A percentile compares a stretch with the other conserved stretches of the same genome.
These are phyloP conservation scores for Nysson spinosus DNA, from an alignment of 2,888 invertebrate species.

Conservation along the genomic window DNA sequence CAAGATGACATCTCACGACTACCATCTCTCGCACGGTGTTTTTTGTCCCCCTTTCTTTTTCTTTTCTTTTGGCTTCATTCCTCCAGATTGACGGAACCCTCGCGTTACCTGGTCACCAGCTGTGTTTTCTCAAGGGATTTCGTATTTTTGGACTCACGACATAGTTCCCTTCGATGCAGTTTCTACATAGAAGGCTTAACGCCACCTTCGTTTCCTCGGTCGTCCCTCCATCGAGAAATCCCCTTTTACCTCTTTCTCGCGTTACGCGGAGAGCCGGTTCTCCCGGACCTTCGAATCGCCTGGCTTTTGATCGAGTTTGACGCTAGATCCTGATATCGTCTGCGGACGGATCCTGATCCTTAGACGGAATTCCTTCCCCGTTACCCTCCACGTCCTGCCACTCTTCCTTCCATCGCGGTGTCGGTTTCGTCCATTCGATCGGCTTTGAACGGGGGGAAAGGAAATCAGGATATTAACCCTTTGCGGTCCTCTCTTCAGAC, in stretches of 20 bases:
- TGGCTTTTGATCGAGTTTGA: conserved; percentile 72
- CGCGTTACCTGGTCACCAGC: conserved; percentile 62
- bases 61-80: conserved; percentile 25
- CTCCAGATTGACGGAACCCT: conserved; percentile 52
- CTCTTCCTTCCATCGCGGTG: conserved; percentile 67
- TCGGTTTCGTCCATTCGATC: conserved; percentile 64
- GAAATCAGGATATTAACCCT: conserved; percentile 35
- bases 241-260: conserved; percentile 28
- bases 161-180: not conserved
- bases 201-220: conserved; percentile 5
- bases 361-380: conserved; percentile 34
- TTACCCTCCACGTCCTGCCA: conserved; percentile 4
- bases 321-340: conserved; percentile 75
- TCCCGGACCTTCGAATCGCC: conserved; percentile 38
- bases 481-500: conserved; percentile 6
- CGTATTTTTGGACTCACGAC: conserved; percentile 63
- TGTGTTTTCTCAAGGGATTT: conserved; percentile 74
- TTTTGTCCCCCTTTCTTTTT: no score
- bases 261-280: conserved; percentile 49
- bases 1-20: conserved; percentile 74
- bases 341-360: conserved; percentile 64
- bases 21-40: no score
- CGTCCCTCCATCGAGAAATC: conserved; percentile 3
- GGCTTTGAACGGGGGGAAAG: conserved; percentile 27
- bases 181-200: no score